Conservation (phyloP, 1,140 invertebrate species). For the Trachymyrmex cornetzi region DNA sequence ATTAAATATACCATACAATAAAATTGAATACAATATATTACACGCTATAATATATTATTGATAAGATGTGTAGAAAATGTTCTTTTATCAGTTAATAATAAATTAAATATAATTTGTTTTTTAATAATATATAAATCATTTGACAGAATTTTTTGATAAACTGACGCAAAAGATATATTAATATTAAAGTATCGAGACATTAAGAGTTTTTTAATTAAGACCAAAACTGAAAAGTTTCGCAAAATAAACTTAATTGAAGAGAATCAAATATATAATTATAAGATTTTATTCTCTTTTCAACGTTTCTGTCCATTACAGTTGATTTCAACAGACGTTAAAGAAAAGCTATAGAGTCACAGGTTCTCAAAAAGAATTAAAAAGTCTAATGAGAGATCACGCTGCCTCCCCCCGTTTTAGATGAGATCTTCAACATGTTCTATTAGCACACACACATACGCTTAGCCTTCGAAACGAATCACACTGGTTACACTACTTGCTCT, state of each 20-base stretch:
- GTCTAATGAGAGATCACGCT: neutral
- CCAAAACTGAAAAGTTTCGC: neutral
- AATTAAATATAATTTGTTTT: too few relatives aligned
- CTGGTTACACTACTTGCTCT: neutral
- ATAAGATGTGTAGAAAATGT: neutral
- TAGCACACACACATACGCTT: neutral
- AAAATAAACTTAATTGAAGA: neutral
- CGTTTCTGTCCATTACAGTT: slow-evolving; percentile 1
- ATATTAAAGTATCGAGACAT: neutral
- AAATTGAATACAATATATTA: neutral
- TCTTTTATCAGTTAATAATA: neutral
- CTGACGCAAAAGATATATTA: neutral
- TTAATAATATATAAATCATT: neutral
- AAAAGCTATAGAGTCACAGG: neutral
- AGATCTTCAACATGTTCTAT: slow-evolving; percentile 2
- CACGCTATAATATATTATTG: neutral
- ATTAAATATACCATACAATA: slow-evolving; percentile 11
- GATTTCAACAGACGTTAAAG: slow-evolving; percentile 1
- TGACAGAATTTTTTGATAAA: neutral
- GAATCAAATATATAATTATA: neutral
- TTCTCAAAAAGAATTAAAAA: neutral
- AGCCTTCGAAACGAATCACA: neutral
- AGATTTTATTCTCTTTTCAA: neutral
- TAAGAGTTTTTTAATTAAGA: neutral
- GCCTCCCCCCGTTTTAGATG: neutral